Base-by-base conservation (phyloP, 2,888 invertebrate genomes). In the Ametastegia equiseti region DNA sequence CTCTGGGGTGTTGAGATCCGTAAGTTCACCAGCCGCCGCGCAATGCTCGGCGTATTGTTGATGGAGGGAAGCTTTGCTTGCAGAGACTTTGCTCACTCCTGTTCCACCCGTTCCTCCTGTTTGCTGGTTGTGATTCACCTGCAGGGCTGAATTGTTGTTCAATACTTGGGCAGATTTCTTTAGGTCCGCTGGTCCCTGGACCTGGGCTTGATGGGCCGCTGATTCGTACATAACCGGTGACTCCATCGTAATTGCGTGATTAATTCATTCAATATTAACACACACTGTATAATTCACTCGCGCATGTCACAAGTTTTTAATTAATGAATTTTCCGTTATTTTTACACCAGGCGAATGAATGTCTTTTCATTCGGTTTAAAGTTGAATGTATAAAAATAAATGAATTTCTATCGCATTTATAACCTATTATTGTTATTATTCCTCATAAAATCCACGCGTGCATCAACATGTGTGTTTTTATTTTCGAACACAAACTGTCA, bases 1-100 rank as follows among this genome's bases (percentile, higher is more conserved):
- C 92, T 98, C 98, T 86, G 97, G 97, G 82, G 97, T 96, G 92
- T 97, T 97, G 88, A 98, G 94, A 91, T 98, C 98, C 90, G 97
- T 96, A 83, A 98, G 93, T 90, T 98, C 97, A 63, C 94, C 94
- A 82, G 93, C 93, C 33, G 93, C 92, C 54, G 92, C 92, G 83
- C 91, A 91, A 83, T 96, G 96, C 82, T 96, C 96, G 83, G 96
- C 95, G 92, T 96, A 96, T 86, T 95, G 94, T 82, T 96, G 94
- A 87, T 95, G 93, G 88, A 96, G 93, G 88, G 94, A 95, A 86
- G 95, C 95, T 84, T 95, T 94, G 84, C 93, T 89, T 30, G 90
- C 91, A 6, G 91, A 90, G 33, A 91, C 91, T 85, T 91, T 91
- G 87, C 91, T 91, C 36, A 91, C 91, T 63, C 88, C 90, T 82